Conservation (phyloP, 2,888 invertebrate species). For the Leptinotarsa rubiginosa region DNA sequence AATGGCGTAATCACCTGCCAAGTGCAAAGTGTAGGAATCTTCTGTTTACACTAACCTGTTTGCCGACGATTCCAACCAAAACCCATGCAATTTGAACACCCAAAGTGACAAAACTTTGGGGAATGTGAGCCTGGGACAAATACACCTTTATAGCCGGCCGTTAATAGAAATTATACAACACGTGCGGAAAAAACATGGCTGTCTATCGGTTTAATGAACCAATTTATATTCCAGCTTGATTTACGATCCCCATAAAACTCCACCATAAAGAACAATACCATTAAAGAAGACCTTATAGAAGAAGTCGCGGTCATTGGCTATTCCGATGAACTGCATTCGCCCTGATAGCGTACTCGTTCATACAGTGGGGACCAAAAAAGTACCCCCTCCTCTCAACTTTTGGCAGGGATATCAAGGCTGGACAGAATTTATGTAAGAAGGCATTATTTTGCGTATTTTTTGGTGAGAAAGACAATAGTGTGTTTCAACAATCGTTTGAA, state of each 20-base stretch:
- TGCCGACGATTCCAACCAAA: too few species aligned
- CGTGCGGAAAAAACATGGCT: conserved; percentile 19
- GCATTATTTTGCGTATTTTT: too few species aligned
- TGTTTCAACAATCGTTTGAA: too few species aligned
- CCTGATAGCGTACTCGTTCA: conserved; percentile 2
- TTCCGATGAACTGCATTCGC: conserved; percentile 16
- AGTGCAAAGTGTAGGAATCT: too few species aligned
- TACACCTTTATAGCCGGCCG: not conserved
- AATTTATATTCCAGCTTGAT: conserved; percentile 38
- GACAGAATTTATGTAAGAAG: too few species aligned
- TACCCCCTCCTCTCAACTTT: too few species aligned
- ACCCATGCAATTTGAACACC: not conserved
- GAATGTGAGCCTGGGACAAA: not conserved
- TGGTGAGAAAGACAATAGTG: too few species aligned
- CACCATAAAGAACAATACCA: conserved; percentile 33
- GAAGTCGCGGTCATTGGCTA: conserved; percentile 23
- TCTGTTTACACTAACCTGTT: too few species aligned
- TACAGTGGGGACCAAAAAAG: not conserved
- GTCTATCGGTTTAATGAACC: conserved; percentile 31
- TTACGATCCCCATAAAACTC: conserved; percentile 34
- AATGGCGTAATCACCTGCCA: too few species aligned
- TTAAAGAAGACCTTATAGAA: conserved; percentile 28
- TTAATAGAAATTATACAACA: conserved; percentile 17
- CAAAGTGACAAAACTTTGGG: not conserved
- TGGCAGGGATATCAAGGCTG: too few species aligned